Evolutionary conservation across 2,113 vertebrate genomes (phyloP).

Genomic region (Myrmophylax atrothorax): DNA sequence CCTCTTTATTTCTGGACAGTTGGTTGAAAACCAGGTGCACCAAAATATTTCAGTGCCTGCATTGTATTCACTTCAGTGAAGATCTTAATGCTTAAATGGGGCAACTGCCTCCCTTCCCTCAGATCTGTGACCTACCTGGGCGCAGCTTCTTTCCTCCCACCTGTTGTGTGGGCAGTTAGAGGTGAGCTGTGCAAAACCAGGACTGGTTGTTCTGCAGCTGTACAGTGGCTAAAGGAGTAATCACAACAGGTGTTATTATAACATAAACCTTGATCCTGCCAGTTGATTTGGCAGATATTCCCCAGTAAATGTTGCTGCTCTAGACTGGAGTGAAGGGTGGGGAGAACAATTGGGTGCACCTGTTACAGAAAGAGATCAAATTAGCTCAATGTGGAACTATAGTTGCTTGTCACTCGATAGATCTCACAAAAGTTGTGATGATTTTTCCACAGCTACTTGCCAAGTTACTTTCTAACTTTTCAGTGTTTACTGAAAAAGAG

Average conservation of each 20-base stretch:
- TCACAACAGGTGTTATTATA: neutral
- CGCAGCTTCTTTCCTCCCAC: neutral
- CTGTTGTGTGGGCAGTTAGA: neutral
- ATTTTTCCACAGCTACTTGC: neutral
- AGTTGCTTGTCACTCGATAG: neutral
- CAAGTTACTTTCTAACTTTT: neutral
- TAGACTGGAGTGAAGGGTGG: neutral
- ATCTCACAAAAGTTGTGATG: neutral
- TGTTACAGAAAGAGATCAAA: neutral
- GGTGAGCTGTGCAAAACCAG: neutral
- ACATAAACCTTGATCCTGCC: neutral
- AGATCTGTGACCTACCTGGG: neutral
- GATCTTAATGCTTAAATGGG: neutral
- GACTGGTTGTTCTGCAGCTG: neutral
- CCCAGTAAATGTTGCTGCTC: neutral
- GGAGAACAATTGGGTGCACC: neutral
- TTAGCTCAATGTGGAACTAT: neutral
- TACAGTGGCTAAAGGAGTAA: neutral
- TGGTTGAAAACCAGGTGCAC: neutral
- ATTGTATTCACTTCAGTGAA: neutral
- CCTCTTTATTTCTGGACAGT: neutral
- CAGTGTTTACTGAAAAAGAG: neutral
- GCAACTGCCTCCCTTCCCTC: neutral
- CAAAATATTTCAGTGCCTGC: neutral
- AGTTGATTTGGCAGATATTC: neutral